Evolutionary conservation across 2,797 vertebrate genomes (phyloP), one percentile per base, ranked within the genome.

Genomic region (Tolypeutes matacus): DNA sequence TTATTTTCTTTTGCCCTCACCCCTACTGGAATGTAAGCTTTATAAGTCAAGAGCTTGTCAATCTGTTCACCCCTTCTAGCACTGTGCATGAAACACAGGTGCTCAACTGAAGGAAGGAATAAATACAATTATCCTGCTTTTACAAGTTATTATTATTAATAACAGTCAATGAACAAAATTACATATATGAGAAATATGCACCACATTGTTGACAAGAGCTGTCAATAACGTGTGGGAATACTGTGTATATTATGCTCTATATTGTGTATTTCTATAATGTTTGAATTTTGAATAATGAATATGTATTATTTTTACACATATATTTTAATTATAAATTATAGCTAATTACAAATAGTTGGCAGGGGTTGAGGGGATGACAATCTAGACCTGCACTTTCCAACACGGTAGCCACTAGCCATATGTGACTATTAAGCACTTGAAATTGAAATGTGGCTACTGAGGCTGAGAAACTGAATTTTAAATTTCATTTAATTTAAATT

Each of bases 311-410:
- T 78, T 78, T n/a, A 21, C 15, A 29, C 13, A 49, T 27, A 77
- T 89, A 78, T 77, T 95, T 92, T 64, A 70, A 70, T 78, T 53
- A 70, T 42, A 91, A 39, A 53, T 20, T 25, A 51, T 34, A 92
- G 89, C 42, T 53, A 70, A 70, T 42, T 31, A 46, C 31, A 29
- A 42, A 13, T 4, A 73, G 49, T 31, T 18, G 12, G 25, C 18
- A 70, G 23, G 18, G 31, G 9, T 36, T 69, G 51, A 51, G 51
- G 51, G 39, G 49, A 53, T 81, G 20, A 80, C 6, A 7, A 1
- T 62, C 5, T 25, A n/a, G 21, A 20, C 27, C 39, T 27, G 15
- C 21, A 27, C 13, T 42, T 56, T 73, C 21, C 46, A 46, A 46
- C 46, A 46, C 9, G 46, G 46, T 39, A 64, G 46, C 39, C 1